Percentiles rank a stretch among this genome's conserved stretches.
Conservation (phyloP, 1,140 invertebrate species). For the Zelostemma sp. region DNA sequence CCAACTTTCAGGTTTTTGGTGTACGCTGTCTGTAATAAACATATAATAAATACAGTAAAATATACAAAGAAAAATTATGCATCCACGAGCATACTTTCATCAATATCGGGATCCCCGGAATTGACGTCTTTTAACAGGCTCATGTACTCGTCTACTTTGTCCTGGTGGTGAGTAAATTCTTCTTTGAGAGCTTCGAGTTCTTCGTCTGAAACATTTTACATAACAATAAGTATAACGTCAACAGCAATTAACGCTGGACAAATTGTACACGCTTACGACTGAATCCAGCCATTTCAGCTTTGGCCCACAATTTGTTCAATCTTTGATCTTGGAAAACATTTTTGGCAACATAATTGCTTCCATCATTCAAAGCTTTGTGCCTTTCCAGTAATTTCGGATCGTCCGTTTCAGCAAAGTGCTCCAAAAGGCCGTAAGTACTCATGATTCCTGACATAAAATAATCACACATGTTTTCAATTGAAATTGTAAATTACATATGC, state of each 20-base stretch:
- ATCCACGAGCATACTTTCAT: constrained; percentile 74
- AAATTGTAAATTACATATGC: too few relatives aligned
- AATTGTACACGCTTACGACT: constrained; percentile 70
- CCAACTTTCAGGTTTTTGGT: constrained; percentile 71
- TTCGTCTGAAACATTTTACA: constrained; percentile 70
- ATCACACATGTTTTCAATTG: background rate
- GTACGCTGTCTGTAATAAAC: constrained; percentile 65
- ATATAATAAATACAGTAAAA: constrained; percentile 28
- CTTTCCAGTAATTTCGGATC: constrained; percentile 69
- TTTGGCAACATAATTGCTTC: constrained; percentile 72
- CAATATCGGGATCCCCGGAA: constrained; percentile 66
- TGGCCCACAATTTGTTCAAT: constrained; percentile 90
- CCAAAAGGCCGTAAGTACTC: constrained; percentile 83
- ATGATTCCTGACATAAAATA: constrained; percentile 76
- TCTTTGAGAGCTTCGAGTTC: constrained; percentile 88
- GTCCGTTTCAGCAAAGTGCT: constrained; percentile 82
- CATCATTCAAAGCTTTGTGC: constrained; percentile 63
- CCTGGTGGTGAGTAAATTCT: constrained; percentile 92
- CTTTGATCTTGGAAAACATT: constrained; percentile 91
- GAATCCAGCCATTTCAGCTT: constrained; percentile 89
- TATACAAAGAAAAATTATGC: constrained; percentile 14
- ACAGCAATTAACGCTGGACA: too few relatives aligned
- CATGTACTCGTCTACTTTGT: constrained; percentile 93
- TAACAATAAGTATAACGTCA: constrained; percentile 38
- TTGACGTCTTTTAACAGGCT: constrained; percentile 81